These are phyloP conservation scores for Triplophysa tibetana DNA, from an alignment of 2,113 vertebrate species.

Conservation along the genomic window DNA sequence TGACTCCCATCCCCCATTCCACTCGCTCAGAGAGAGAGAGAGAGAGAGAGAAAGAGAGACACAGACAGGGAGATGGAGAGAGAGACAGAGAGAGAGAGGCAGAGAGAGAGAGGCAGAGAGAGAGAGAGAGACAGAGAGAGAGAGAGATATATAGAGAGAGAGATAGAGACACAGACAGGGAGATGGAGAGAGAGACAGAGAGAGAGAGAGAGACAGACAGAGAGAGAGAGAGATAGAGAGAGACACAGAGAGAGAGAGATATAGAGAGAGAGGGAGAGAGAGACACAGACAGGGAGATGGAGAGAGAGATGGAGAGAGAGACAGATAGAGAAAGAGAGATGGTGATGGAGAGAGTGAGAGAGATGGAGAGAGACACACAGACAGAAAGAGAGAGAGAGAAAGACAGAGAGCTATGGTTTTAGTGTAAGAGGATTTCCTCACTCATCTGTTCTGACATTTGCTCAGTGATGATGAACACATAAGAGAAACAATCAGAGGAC, in stretches of 20 bases:
- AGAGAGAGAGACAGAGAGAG: neutral
- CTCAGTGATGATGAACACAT: slow-evolving; percentile 17
- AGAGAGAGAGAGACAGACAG: neutral
- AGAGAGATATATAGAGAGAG: neutral
- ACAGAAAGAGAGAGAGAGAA: neutral
- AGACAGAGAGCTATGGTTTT: slow-evolving; percentile 24
- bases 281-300: neutral
- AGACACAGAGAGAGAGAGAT: neutral
- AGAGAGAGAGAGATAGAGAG: neutral
- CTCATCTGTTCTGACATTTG: slow-evolving; percentile 51
- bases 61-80: neutral
- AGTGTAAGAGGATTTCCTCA: slow-evolving; percentile 50
- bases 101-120: neutral
- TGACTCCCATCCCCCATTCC: slow-evolving; percentile 33
- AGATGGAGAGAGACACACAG: neutral
- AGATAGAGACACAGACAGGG: too few species aligned
- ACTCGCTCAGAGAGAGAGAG: neutral
- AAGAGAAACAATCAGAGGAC: neutral
- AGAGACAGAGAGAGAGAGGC: neutral
- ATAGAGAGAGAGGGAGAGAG: neutral
- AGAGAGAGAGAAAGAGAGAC: neutral
- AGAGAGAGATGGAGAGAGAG: neutral
- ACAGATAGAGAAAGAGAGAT: neutral
- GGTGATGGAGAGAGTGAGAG: neutral
- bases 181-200: neutral